These are phyloP conservation scores for Cantharis nigra DNA, from an alignment of 2,888 invertebrate species.

Conservation along the genomic window DNA sequence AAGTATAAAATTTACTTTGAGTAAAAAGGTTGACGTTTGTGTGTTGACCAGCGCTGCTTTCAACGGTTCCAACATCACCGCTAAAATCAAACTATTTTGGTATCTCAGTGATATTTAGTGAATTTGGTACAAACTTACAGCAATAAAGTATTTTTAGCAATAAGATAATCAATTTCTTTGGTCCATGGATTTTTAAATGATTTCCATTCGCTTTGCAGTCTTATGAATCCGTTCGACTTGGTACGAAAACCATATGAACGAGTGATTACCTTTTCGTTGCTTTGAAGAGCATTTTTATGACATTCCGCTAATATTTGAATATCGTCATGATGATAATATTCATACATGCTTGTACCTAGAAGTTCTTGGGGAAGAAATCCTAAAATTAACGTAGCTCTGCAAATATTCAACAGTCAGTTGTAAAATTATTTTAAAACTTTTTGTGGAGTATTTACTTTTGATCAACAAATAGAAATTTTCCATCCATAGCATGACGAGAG, in stretches of 20 bases:
- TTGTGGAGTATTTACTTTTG: constrained; percentile 68
- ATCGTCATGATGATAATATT: constrained; percentile 85
- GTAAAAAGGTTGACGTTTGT: constrained; percentile 62
- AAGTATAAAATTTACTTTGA: constrained; percentile 57
- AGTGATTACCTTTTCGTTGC: constrained; percentile 66
- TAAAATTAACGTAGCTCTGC: constrained; percentile 82
- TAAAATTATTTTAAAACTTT: neutral
- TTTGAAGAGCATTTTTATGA: constrained; percentile 78
- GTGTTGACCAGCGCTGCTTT: constrained; percentile 57
- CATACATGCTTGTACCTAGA: constrained; percentile 89
- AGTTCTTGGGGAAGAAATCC: constrained; percentile 94
- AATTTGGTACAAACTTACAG: constrained; percentile 58
- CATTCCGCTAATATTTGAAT: constrained; percentile 78
- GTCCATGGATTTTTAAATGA: constrained; percentile 95
- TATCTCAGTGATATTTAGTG: neutral
- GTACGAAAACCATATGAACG: constrained; percentile 78
- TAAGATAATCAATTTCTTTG: constrained; percentile 88
- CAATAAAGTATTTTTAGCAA: constrained; percentile 83
- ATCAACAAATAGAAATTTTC: constrained; percentile 91
- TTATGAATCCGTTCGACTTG: constrained; percentile 75
- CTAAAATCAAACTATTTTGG: constrained; percentile 43
- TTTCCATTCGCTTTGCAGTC: constrained; percentile 83
- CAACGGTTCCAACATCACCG: constrained; percentile 58
- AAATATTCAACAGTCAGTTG: constrained; percentile 33
- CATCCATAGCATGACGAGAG: constrained; percentile 85